Conservation (phyloP, 1,140 invertebrate species). For the Camponotus floridanus region DNA sequence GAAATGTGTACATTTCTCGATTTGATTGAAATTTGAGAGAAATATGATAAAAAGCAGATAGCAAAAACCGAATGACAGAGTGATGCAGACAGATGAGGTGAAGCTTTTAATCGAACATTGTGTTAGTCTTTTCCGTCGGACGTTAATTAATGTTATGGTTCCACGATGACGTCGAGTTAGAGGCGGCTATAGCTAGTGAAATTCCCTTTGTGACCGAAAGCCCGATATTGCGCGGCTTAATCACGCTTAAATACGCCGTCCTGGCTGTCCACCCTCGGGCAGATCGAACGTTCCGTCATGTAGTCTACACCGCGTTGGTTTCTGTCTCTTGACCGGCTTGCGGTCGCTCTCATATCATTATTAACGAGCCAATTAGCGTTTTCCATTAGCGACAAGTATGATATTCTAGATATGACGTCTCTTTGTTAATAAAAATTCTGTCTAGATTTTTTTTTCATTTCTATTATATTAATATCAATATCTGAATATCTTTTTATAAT, state of each 20-base stretch:
- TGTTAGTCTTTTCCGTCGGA: conserved; percentile 54
- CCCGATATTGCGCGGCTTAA: conserved; percentile 72
- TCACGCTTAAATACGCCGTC: conserved; percentile 72
- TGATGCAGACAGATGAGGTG: background rate
- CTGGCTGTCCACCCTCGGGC: conserved; percentile 42
- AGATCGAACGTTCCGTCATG: background rate
- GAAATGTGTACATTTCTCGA: no score
- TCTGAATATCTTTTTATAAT: background rate
- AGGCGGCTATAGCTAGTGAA: conserved; percentile 58
- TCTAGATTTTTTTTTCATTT: background rate
- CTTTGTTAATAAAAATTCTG: background rate
- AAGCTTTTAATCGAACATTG: conserved; percentile 42
- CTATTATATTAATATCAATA: background rate
- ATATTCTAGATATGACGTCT: background rate
- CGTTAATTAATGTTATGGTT: conserved; percentile 74
- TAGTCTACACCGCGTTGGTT: conserved; percentile 32
- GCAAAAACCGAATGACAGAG: conserved; percentile 6
- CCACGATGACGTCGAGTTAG: conserved; percentile 48
- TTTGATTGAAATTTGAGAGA: conserved; percentile 27
- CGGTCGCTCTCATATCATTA: conserved; percentile 62
- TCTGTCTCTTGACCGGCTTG: conserved; percentile 44
- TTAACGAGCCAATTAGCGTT: conserved; percentile 74
- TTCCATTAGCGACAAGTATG: conserved; percentile 47
- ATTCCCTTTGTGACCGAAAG: conserved; percentile 75
- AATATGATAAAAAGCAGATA: background rate